Evolutionary conservation across 2,797 vertebrate species (phyloP).

Genomic region (Gorsachius magnificus): DNA sequence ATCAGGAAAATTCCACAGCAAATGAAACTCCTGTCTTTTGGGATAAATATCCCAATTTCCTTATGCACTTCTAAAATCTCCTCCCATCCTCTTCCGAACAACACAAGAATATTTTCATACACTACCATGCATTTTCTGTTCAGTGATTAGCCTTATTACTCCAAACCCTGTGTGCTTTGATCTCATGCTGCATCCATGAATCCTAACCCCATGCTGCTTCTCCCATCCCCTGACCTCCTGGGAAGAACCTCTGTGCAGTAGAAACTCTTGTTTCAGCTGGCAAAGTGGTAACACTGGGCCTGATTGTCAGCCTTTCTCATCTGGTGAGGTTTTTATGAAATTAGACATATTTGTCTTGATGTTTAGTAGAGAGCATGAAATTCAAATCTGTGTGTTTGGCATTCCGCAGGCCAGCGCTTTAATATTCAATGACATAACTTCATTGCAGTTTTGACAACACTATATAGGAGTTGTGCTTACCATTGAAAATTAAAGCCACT

Average conservation of each 20-base stretch:
- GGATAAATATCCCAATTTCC: not conserved
- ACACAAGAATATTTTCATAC: not conserved
- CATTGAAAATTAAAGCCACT: constrained; percentile 82
- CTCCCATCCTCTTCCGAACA: not conserved
- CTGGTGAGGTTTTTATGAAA: constrained; percentile 79
- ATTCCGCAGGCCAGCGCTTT: constrained; percentile 74
- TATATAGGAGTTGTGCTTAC: constrained; percentile 82
- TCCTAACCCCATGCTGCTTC: not conserved
- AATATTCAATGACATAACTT: constrained; percentile 86
- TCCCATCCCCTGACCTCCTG: not conserved
- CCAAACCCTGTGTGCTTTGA: not conserved
- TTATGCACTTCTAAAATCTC: not conserved
- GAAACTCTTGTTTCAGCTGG: constrained; percentile 8
- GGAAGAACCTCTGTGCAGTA: constrained; percentile 8
- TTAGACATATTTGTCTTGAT: constrained; percentile 84
- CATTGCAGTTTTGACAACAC: constrained; percentile 82
- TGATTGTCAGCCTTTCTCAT: constrained; percentile 71
- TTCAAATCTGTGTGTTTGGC: constrained; percentile 80
- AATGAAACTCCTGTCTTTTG: not conserved
- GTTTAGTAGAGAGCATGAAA: constrained; percentile 82
- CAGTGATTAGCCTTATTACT: not conserved
- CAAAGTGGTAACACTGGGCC: constrained; percentile 10
- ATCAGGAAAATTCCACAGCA: not conserved
- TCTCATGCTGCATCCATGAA: not conserved
- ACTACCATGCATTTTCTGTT: not conserved